Conservation (phyloP, 2,113 vertebrate species). For the Ariopsis seemanni region DNA sequence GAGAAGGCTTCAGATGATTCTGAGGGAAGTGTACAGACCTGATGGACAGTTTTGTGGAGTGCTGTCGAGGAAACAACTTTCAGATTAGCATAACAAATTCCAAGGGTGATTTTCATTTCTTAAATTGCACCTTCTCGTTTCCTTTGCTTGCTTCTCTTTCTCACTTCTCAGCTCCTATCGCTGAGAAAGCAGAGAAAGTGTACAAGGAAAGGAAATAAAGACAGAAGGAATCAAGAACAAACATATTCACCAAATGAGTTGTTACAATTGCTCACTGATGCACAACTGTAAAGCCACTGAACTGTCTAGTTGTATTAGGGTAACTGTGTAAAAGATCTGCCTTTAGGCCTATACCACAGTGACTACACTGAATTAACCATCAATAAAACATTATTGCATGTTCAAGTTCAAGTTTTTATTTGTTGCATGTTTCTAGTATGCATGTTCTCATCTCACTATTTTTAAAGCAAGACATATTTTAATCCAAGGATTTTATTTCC, state of each 20-base stretch:
- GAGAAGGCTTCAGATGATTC: not conserved
- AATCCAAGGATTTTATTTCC: not conserved
- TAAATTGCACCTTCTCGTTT: not conserved
- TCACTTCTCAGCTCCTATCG: not conserved
- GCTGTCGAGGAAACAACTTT: not conserved
- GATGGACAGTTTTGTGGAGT: not conserved
- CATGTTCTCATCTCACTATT: not conserved
- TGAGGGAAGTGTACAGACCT: not conserved
- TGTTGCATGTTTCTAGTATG: not conserved
- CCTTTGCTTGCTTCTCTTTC: not conserved
- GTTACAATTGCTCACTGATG: not conserved
- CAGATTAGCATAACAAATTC: constrained; percentile 18
- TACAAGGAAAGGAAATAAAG: not conserved
- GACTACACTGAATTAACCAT: not conserved
- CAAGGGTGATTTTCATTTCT: not conserved
- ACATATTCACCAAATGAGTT: not conserved
- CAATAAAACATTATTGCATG: not conserved
- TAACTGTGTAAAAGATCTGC: not conserved
- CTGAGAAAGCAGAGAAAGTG: not conserved
- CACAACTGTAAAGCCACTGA: not conserved
- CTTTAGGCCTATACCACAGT: not conserved
- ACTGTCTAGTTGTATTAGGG: not conserved
- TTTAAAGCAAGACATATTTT: not conserved
- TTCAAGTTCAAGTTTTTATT: too few relatives aligned
- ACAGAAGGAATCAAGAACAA: not conserved